These are phyloP conservation scores for Chiloscyllium punctatum DNA, from an alignment of 2,797 vertebrate genomes.

Conservation along the genomic window DNA sequence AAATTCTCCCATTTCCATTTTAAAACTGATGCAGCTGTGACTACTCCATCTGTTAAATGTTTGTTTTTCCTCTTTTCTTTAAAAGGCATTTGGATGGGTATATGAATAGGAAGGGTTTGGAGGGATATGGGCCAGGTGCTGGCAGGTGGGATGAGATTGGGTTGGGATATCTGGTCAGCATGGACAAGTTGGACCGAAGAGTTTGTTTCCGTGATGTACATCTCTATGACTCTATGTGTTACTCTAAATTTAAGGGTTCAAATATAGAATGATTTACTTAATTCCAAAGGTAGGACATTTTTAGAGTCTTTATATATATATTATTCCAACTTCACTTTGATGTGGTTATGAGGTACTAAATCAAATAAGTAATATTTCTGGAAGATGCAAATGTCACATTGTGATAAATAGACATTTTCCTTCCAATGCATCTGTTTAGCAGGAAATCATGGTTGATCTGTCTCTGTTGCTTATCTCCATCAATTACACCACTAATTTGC, in stretches of 20 bases:
- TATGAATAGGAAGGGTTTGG: too few relatives aligned
- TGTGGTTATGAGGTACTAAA: background rate
- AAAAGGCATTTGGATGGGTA: too few relatives aligned
- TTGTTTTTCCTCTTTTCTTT: background rate
- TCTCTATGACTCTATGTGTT: too few relatives aligned
- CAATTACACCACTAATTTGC: background rate
- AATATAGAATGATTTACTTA: background rate
- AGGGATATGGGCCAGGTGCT: too few relatives aligned
- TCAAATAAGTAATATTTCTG: background rate
- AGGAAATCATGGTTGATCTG: background rate
- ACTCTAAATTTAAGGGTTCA: background rate
- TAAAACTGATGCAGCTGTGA: background rate
- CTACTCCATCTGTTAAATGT: background rate
- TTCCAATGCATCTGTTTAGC: background rate
- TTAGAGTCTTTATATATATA: background rate
- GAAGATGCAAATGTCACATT: background rate
- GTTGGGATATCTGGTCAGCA: too few relatives aligned
- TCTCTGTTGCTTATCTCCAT: background rate
- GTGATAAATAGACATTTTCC: background rate
- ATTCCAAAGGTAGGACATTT: too few relatives aligned
- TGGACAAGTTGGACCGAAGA: too few relatives aligned
- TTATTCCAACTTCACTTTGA: background rate
- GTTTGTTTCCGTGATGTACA: too few relatives aligned
- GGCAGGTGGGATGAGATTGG: too few relatives aligned
- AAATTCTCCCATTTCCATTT: background rate